Evolutionary conservation across 2,888 invertebrate genomes (phyloP).

Genomic region (Selenia dentaria): DNA sequence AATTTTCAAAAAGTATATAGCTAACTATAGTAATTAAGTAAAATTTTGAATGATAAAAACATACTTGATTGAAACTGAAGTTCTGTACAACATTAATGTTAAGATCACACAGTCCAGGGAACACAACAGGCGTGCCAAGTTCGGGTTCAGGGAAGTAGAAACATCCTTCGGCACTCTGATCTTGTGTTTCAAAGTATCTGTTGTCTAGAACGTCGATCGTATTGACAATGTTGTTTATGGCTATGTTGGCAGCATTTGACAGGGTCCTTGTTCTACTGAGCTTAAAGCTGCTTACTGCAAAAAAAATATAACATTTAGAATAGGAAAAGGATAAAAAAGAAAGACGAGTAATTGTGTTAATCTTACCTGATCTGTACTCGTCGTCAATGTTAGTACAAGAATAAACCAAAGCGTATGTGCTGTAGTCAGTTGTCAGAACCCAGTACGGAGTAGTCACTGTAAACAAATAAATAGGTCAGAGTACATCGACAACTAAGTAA

Average conservation of each 20-base stretch:
- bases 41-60: no score
- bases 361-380: constrained; percentile 48
- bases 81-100: constrained; percentile 36
- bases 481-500: no score
- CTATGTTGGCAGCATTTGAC: constrained; percentile 22
- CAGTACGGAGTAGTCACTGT: constrained; percentile 74
- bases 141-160: constrained; percentile 54
- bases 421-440: constrained; percentile 87
- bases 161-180: constrained; percentile 49
- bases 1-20: no score
- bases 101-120: constrained; percentile 54
- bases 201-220: constrained; percentile 46
- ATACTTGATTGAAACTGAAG: constrained; percentile 31
- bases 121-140: constrained; percentile 45
- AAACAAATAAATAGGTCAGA: constrained; percentile 40
- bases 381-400: constrained; percentile 73
- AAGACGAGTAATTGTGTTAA: no score
- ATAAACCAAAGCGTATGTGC: constrained; percentile 85
- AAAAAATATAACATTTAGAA: neutral
- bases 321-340: no score
- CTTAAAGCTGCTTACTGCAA: constrained; percentile 53
- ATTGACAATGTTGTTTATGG: constrained; percentile 42
- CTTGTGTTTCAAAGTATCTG: constrained; percentile 42
- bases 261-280: constrained; percentile 50
- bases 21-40: no score